Conservation (phyloP, 2,888 invertebrate genomes). For the Drosophila anceps region DNA sequence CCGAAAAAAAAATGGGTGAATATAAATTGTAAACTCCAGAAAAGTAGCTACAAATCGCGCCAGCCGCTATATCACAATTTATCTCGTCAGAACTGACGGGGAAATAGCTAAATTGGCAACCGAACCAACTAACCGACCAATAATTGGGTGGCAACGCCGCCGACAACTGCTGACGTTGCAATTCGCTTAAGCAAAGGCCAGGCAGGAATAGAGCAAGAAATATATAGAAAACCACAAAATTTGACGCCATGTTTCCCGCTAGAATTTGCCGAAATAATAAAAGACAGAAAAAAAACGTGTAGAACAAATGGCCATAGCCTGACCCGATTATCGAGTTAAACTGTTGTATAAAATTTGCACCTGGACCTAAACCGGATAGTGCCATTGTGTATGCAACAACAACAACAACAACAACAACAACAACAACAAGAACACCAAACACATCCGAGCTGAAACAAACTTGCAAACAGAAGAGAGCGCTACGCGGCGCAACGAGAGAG, state of each 20-base stretch:
- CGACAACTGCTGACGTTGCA: slow-evolving; percentile 53
- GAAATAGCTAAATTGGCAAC: no score
- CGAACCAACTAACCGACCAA: no score
- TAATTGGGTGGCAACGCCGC: slow-evolving; percentile 63
- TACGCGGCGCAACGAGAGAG: slow-evolving; percentile 15
- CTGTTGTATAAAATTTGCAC: slow-evolving; percentile 79
- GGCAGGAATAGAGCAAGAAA: slow-evolving; percentile 24
- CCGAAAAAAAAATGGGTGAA: no score
- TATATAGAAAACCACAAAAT: slow-evolving; percentile 27
- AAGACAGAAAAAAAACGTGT: slow-evolving; percentile 48
- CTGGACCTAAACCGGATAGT: slow-evolving; percentile 81
- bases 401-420: no score
- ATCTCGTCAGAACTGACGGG: no score
- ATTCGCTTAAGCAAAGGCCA: slow-evolving; percentile 23
- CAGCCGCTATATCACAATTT: no score
- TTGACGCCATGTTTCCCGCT: slow-evolving; percentile 76
- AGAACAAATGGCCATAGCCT: slow-evolving; percentile 71
- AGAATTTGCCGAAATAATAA: slow-evolving; percentile 58
- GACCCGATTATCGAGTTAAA: slow-evolving; percentile 80
- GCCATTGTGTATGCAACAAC: slow-evolving; percentile 65
- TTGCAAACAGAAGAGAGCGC: slow-evolving; percentile 7
- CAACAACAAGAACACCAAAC: slow-evolving; percentile 44
- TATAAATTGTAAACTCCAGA: no score
- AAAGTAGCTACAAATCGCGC: no score
- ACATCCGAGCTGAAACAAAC: slow-evolving; percentile 24